These are phyloP conservation scores for Prochilodus magdalenae DNA, from an alignment of 2,113 vertebrate species.

Conservation along the genomic window DNA sequence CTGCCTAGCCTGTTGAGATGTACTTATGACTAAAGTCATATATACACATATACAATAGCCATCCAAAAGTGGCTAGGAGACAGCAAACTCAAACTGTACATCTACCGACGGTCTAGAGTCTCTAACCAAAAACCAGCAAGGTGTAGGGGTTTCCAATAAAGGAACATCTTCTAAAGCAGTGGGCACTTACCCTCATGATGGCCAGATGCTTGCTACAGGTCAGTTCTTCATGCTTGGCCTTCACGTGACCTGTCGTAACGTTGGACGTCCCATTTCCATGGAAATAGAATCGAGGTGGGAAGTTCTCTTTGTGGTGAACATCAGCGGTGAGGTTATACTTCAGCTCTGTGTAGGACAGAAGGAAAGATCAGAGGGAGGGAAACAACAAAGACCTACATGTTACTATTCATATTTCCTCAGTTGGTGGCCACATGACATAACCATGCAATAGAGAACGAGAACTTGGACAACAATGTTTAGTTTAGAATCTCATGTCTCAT, in stretches of 20 bases:
- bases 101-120: too few relatives aligned
- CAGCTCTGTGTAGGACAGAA: conserved; percentile 77
- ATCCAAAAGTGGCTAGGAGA: too few relatives aligned
- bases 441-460: too few relatives aligned
- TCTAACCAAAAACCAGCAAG: too few relatives aligned
- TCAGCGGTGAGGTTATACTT: conserved; percentile 91
- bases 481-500: too few relatives aligned
- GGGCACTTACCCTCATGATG: conserved; percentile 85
- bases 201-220: conserved; percentile 82
- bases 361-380: background rate
- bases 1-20: background rate
- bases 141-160: too few relatives aligned
- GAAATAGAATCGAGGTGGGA: conserved; percentile 91
- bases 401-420: too few relatives aligned
- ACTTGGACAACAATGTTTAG: too few relatives aligned
- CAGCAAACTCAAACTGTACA: too few relatives aligned
- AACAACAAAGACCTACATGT: background rate
- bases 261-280: conserved; percentile 86
- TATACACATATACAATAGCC: background rate
- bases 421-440: too few relatives aligned
- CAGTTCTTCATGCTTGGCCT: conserved; percentile 64
- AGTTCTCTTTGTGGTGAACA: conserved; percentile 80
- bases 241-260: conserved; percentile 74
- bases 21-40: too few relatives aligned
- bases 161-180: background rate